These are phyloP conservation scores for Scotopteryx bipunctaria DNA, from an alignment of 2,888 invertebrate species.

Conservation along the genomic window DNA sequence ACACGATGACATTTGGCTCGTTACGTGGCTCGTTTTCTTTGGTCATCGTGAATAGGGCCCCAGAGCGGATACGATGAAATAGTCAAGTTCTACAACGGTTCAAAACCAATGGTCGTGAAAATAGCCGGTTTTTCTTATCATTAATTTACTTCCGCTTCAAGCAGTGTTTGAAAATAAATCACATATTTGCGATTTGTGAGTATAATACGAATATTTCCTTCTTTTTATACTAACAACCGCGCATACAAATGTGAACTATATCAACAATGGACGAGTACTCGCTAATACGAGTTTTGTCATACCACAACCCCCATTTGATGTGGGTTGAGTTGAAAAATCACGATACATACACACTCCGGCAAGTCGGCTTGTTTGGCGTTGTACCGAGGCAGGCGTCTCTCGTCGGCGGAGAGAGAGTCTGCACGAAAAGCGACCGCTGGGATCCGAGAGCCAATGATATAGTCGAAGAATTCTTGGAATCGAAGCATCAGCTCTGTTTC, in stretches of 20 bases:
- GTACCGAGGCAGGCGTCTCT: conserved; percentile 13
- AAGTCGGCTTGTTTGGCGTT: conserved; percentile 22
- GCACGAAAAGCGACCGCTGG: conserved; percentile 17
- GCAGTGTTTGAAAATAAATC: too few relatives aligned
- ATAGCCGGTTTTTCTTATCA: too few relatives aligned
- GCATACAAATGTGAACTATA: neutral
- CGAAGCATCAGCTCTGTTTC: conserved; percentile 13
- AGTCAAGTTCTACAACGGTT: too few relatives aligned
- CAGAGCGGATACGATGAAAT: too few relatives aligned
- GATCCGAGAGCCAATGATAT: conserved; percentile 11
- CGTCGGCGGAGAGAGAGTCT: conserved; percentile 14
- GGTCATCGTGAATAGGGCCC: too few relatives aligned
- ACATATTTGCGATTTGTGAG: too few relatives aligned
- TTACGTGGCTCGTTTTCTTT: too few relatives aligned
- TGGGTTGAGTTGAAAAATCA: conserved; percentile 21
- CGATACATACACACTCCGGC: conserved; percentile 6
- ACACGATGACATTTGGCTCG: too few relatives aligned
- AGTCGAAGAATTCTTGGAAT: conserved; percentile 17
- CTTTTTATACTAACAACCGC: neutral
- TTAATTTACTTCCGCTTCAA: too few relatives aligned
- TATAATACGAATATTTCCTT: too few relatives aligned
- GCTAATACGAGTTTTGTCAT: conserved; percentile 8
- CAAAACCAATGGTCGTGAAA: too few relatives aligned
- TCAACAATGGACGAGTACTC: conserved; percentile 21
- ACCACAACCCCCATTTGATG: conserved; percentile 19